These are phyloP conservation scores for Sminthurinus signatus DNA, from an alignment of 1,140 invertebrate species.

Conservation along the genomic window DNA sequence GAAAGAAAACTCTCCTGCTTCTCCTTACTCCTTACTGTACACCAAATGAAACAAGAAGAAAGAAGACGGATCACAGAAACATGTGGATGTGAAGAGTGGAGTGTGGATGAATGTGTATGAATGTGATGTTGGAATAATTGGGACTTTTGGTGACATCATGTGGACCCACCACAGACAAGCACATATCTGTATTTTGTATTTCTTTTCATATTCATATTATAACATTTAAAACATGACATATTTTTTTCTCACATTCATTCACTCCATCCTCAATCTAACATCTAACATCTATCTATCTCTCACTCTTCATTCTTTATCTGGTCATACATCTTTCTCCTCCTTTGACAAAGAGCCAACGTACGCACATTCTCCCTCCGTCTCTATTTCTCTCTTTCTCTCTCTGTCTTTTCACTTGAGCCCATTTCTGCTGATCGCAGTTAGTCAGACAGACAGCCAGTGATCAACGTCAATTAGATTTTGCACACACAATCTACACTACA, in stretches of 20 bases:
- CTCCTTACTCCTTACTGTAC: too few relatives aligned
- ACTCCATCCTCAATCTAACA: neutral
- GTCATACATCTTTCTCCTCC: neutral
- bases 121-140: too few relatives aligned
- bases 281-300: neutral
- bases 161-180: slow-evolving; percentile 1
- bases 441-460: too few relatives aligned
- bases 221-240: slow-evolving; percentile 9
- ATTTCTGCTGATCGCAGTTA: slow-evolving; percentile 5
- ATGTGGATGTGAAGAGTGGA: too few relatives aligned
- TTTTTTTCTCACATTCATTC: slow-evolving; percentile 8
- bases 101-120: too few relatives aligned
- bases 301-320: neutral
- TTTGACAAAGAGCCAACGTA: slow-evolving; percentile 9
- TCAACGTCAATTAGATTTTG: slow-evolving; percentile 3
- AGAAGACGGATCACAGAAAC: too few relatives aligned
- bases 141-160: too few relatives aligned
- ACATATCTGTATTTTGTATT: neutral
- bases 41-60: too few relatives aligned
- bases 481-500: neutral
- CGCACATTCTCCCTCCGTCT: neutral
- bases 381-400: neutral
- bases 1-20: too few relatives aligned
- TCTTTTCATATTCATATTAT: neutral
- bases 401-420: neutral